Conservation (phyloP, 92 coral and sea anemone genomes). For the Porites evermanni region DNA sequence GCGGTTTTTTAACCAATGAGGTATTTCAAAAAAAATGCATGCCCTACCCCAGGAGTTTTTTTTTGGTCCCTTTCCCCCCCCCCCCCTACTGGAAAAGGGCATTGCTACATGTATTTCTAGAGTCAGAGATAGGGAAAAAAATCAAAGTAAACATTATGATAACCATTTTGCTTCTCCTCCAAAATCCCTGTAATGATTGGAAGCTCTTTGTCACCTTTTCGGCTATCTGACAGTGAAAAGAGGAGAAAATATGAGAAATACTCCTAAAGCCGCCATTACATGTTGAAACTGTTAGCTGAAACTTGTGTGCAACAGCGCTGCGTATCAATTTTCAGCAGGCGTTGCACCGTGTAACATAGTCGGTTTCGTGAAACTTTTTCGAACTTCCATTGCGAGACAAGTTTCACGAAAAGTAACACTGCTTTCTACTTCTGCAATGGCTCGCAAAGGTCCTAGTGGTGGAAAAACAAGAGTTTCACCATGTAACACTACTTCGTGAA, state of each 20-base stretch:
- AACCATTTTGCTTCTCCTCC: conserved; percentile 15
- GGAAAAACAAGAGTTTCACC: neutral
- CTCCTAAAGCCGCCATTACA: neutral
- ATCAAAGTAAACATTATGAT: neutral
- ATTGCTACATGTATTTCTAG: conserved; percentile 11
- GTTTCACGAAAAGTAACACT: conserved; percentile 42
- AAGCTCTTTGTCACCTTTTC: neutral
- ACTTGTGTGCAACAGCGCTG: too few species aligned
- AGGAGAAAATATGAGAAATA: neutral
- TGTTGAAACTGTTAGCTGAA: too few species aligned
- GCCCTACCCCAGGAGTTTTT: neutral
- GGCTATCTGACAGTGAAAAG: conserved; percentile 21
- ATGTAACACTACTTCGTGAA: conserved; percentile 40
- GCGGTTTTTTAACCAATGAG: neutral
- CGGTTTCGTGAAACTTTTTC: conserved; percentile 49
- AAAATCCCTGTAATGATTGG: conserved; percentile 1
- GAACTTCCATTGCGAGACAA: conserved; percentile 48
- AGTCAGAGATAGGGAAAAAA: conserved; percentile 16
- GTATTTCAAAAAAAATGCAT: neutral
- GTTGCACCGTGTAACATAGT: conserved; percentile 18
- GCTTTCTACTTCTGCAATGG: conserved; percentile 35
- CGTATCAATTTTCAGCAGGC: neutral
- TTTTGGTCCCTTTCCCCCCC: neutral
- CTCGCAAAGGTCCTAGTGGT: too few species aligned
- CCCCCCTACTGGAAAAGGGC: neutral